A percentile compares a stretch with the other conserved stretches of the same genome.
Conservation (phyloP, 1,140 invertebrate genomes). For the Lineus longissimus region DNA sequence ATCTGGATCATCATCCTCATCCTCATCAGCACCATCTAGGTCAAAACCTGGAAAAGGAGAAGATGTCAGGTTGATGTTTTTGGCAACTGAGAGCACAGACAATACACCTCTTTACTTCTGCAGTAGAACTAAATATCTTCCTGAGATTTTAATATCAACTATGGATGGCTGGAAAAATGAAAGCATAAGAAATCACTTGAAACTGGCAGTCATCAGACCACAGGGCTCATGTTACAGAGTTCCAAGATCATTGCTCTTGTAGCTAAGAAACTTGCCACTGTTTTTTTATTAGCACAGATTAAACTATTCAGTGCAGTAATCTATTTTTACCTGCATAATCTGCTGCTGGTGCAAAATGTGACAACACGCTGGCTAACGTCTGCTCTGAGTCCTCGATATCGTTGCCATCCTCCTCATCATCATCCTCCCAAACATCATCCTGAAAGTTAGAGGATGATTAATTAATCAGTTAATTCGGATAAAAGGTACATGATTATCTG, state of each 20-base stretch:
- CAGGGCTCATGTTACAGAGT: background rate
- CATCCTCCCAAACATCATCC: constrained; percentile 41
- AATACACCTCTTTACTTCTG: background rate
- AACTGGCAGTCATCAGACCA: no score
- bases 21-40: constrained; percentile 28
- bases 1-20: constrained; percentile 53
- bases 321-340: background rate
- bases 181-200: no score
- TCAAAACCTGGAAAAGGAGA: constrained; percentile 16
- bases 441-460: constrained; percentile 8
- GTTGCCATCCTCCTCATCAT: constrained; percentile 43
- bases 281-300: background rate
- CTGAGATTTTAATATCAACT: no score
- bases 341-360: constrained; percentile 25
- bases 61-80: background rate
- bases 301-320: background rate
- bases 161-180: no score
- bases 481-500: no score
- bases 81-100: background rate
- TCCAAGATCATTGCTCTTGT: background rate
- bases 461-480: no score
- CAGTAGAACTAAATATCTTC: no score
- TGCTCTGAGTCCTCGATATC: constrained; percentile 40
- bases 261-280: background rate
- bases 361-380: constrained; percentile 36